Base-by-base conservation (phyloP, 1,140 invertebrate species). In the Episyrphus balteatus region DNA sequence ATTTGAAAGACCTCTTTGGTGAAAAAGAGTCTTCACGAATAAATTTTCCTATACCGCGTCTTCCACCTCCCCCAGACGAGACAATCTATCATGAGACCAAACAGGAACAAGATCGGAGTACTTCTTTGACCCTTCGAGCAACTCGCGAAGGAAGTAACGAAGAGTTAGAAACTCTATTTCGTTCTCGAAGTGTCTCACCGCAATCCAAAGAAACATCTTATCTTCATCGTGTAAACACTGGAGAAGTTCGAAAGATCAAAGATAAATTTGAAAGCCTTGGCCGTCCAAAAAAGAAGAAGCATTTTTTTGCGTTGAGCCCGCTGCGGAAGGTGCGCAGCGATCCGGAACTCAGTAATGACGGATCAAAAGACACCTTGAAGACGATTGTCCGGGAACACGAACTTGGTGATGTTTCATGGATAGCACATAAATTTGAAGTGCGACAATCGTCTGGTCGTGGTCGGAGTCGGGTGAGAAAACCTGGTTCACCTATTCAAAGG, bases 1-100 rank as follows among this genome's bases (percentile, higher is more conserved):
- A 85, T 64, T 60, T 89, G 34, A 86, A 85, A 57, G 85, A 87
- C 42, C 61, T 87, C 0, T 88, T 84, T 55, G 86, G 86, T 0
- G 85, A 89, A 63, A 73, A 70, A 12, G 73, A 78, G 0, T 57
- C 58, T 0, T 60, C 65, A 9, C 51, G 63, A 9, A 58, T 64
- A 62, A 66, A 66, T 64, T 66, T 66, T 64, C 63, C 63, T 14
- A 61, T 59, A 34, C 55, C 58, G 13, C 59, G 58, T 14, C 63
- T 61, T 34, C 63, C 63, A 47, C 51, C 50, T 11, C 43, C n/a
- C 14, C 14, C 26, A 42, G 49, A 51, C 42, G 49, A 17, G 55
- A 45, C 46, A 50, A 57, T 18, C 42, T 17, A 33, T 7, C 19
- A 31, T 34, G 11, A 14, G 26, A 45, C 31, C 31, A 11, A 15